Evolutionary conservation across 1,140 invertebrate genomes (phyloP), one percentile per base, ranked within the genome.

Genomic region (Lanistes nyassanus): DNA sequence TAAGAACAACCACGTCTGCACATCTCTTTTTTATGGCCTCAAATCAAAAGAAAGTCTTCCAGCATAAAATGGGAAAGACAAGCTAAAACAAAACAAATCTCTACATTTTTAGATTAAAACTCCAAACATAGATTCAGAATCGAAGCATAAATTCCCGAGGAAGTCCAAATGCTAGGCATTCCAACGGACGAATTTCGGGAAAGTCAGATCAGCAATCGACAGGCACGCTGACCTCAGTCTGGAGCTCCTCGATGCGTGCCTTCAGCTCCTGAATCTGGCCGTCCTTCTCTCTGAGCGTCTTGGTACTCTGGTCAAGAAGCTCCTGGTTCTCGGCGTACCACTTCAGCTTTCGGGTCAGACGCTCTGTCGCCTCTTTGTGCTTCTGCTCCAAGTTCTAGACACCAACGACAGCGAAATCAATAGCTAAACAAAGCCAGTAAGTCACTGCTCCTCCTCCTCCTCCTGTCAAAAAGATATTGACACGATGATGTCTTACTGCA

Each of bases 261-360:
- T 88, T 87, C 19, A 87, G 81, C 74, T 80, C 79, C 31, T 80
- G 70, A 55, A 89, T 86, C 70, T 85, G 83, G 21, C 85, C 82
- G 23, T 88, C 86, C 73, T 84, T 83, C 0, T 76, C 47, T 69
- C 80, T 83, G 9, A 89, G 51, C 23, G 74, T 80, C 26, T 65
- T 75, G 53, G 79, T 75, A 70, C 85, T 83, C 76, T 83, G 81
- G 74, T 89, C 88, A 21, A 88, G 72, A 29, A 89, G 67, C 51
- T 87, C 82, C 77, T 88, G 87, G 77, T 88, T 89, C 75, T 88
- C 87, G 13, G 83, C 83, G 79, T 88, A 88, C 88, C 87, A 88
- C 64, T 85, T 83, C 34, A 88, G 62, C 53, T 88, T 89, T 26
- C 78, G 80, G 26, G 81, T 83, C 51, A 88, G 75, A 60, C 79